Evolutionary conservation across 2,113 vertebrate species (phyloP).

Genomic region (Grus americana): DNA sequence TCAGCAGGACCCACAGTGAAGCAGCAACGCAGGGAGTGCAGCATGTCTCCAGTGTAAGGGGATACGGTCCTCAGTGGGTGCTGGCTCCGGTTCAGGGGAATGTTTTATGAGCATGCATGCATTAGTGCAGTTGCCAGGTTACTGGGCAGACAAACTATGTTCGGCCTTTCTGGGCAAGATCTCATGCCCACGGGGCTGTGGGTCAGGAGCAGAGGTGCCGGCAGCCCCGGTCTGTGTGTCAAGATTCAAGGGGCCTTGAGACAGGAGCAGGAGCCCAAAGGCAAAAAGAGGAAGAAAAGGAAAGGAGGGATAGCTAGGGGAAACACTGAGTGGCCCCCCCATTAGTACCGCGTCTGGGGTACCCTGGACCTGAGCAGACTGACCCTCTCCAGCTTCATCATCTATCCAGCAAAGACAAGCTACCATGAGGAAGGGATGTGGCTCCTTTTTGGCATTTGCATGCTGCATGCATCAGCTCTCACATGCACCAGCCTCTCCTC

Average conservation of each 20-base stretch:
- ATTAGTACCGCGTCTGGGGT: background rate
- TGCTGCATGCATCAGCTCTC: background rate
- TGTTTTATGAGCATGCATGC: slow-evolving; percentile 14
- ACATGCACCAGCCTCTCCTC: background rate
- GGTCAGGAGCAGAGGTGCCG: background rate
- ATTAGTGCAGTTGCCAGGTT: slow-evolving; percentile 46
- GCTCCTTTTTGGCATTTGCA: background rate
- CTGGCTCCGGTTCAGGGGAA: slow-evolving; percentile 31
- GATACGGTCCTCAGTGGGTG: background rate
- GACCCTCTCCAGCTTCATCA: background rate
- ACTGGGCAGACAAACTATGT: slow-evolving; percentile 47
- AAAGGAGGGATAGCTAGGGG: background rate
- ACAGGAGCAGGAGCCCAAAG: background rate
- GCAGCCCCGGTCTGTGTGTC: background rate
- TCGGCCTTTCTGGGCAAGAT: background rate
- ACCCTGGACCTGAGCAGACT: background rate
- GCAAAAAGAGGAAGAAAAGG: background rate
- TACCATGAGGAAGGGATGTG: rapidly evolving
- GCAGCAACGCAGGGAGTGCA: background rate
- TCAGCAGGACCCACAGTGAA: background rate
- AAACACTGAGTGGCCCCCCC: background rate
- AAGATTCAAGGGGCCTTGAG: background rate
- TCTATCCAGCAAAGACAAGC: background rate
- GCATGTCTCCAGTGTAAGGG: background rate
- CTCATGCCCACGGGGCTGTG: background rate